Base-by-base conservation (phyloP, 2,113 vertebrate genomes). In the Syngnathoides biaculeatus region DNA sequence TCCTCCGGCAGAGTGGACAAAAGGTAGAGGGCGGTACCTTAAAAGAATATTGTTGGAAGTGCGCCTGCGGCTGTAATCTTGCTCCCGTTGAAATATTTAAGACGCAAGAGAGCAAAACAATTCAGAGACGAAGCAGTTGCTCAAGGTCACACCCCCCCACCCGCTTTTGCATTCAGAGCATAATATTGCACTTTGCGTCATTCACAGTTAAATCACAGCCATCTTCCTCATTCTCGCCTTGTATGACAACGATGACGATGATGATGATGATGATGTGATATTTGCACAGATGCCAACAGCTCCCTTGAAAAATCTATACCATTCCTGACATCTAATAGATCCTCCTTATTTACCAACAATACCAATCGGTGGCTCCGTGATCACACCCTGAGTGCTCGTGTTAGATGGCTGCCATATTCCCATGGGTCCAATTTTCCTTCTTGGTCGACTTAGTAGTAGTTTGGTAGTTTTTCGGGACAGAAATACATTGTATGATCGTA, bases 61-160 rank as follows among this genome's bases (percentile, higher is more conserved):
- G 67, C 60, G 79, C 65, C 62, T 65, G 68, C 65, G 42, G 61
- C 26, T 56, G 58, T 69, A 78, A 73, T 75, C 61, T 63, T 82
- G 69, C 68, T 61, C 60, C 75, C 56, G 56, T 66, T 83, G 62
- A 76, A 85, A 75, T 58, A 77, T 74, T 78, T 62, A 76, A 77
- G 72, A 79, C 17, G 78, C 63, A 58, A 78, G 67, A 73, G 74
- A 72, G 68, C 64, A 65, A 64, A 75, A 70, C 69, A 64, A 69
- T 65, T 77, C 63, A 42, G 67, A 67, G n/a, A 69, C 59, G 60
- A 79, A 83, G 72, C 73, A 79, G 74, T 57, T 10, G 13, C 52
- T 78, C 76, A 89, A 88, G 87, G 87, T 85, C 74, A 77, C 64
- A 74, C 11, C 14, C 58, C 69, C 30, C n/a, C n/a, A n/a, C n/a